These are phyloP conservation scores for Psophia crepitans DNA, from an alignment of 2,113 vertebrate species.

Conservation along the genomic window DNA sequence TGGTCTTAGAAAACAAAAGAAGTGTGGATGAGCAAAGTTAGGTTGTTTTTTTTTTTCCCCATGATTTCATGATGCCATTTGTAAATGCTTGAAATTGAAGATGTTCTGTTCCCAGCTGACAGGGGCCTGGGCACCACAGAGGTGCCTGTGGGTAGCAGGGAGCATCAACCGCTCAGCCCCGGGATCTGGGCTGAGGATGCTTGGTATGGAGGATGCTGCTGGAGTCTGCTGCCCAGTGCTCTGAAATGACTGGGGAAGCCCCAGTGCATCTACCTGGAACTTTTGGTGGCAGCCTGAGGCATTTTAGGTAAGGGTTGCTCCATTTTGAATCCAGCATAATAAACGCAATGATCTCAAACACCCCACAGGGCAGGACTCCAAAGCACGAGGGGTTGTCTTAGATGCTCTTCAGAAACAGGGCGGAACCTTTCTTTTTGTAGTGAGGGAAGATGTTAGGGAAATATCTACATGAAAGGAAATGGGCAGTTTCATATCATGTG, in stretches of 20 bases:
- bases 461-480: not conserved
- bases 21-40: not conserved
- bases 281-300: not conserved
- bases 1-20: not conserved
- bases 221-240: not conserved
- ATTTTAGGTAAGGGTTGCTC: not conserved
- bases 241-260: not conserved
- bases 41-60: rapidly evolving
- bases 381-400: not conserved
- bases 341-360: not conserved
- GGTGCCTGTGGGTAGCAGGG: not conserved
- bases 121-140: rapidly evolving
- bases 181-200: rapidly evolving
- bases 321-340: not conserved
- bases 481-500: not conserved
- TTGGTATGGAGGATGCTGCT: not conserved
- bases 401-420: not conserved
- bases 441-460: not conserved
- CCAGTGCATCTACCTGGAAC: rapidly evolving
- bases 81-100: not conserved
- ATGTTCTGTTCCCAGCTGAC: not conserved
- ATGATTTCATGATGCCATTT: not conserved
- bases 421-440: not conserved
- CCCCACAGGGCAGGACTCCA: rapidly evolving
- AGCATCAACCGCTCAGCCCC: not conserved